These are phyloP conservation scores for Prenolepis imparis DNA, from an alignment of 2,888 invertebrate genomes.

Conservation along the genomic window DNA sequence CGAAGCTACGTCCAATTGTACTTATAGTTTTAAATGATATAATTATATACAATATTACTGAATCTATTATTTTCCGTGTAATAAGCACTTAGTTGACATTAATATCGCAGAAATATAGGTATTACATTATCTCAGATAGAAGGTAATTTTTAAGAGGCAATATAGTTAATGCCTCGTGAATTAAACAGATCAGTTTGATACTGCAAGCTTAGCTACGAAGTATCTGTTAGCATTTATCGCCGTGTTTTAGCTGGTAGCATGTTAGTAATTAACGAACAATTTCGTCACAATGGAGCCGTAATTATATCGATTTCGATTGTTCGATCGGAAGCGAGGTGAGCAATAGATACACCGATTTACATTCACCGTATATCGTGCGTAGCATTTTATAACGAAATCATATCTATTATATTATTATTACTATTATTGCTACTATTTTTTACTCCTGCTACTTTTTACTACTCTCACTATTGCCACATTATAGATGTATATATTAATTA, in stretches of 20 bases:
- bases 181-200: constrained; percentile 47
- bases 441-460: constrained; percentile 32
- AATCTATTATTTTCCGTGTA: constrained; percentile 24
- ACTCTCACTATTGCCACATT: constrained; percentile 20
- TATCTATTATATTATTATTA: constrained; percentile 14
- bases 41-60: constrained; percentile 49
- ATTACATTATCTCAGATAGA: constrained; percentile 34
- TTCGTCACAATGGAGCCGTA: constrained; percentile 37
- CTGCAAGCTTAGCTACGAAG: constrained; percentile 48
- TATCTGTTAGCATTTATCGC: constrained; percentile 46
- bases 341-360: constrained; percentile 43
- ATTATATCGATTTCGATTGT: constrained; percentile 43
- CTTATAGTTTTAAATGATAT: constrained; percentile 68
- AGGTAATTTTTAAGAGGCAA: constrained; percentile 45
- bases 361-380: constrained; percentile 31
- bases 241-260: constrained; percentile 53
- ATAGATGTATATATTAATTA: constrained; percentile 39
- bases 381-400: constrained; percentile 38
- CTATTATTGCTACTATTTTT: constrained; percentile 36
- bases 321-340: constrained; percentile 27
- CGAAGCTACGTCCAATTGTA: constrained; percentile 49
- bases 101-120: constrained; percentile 41
- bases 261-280: constrained; percentile 39
- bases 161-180: constrained; percentile 26
- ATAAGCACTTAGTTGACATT: constrained; percentile 49